Conservation (phyloP, 2,797 vertebrate species). For the Myotis vivesi region DNA sequence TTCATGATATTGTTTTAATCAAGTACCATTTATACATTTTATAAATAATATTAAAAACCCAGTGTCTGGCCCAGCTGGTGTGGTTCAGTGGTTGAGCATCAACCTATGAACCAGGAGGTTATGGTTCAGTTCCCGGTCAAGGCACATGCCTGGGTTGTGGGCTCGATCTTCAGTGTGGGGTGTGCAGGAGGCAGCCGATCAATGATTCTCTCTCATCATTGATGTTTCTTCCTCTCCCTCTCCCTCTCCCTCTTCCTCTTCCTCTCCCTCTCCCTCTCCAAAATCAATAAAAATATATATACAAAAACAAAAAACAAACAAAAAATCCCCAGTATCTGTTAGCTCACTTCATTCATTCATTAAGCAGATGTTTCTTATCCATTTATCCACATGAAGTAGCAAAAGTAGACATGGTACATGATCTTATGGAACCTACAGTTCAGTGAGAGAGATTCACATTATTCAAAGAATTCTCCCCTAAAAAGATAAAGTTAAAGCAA, state of each 20-base stretch:
- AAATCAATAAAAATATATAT: no score
- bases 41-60: not conserved
- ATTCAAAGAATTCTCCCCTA: not conserved
- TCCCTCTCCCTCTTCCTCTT: no score
- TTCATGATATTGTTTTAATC: not conserved
- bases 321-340: not conserved
- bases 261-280: no score
- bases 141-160: no score
- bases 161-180: no score
- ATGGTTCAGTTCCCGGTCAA: no score
- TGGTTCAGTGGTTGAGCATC: no score
- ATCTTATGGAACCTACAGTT: not conserved
- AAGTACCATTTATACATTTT: not conserved
- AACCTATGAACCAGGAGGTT: no score
- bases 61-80: not conserved
- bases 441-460: not conserved
- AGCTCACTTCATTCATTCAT: not conserved
- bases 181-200: no score
- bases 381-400: not conserved
- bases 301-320: no score
- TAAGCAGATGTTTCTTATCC: not conserved
- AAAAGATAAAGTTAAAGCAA: not conserved
- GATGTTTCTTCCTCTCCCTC: no score
- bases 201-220: no score
- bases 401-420: not conserved